Conservation (phyloP, 2,797 vertebrate species). For the Pachyuromys duprasi region DNA sequence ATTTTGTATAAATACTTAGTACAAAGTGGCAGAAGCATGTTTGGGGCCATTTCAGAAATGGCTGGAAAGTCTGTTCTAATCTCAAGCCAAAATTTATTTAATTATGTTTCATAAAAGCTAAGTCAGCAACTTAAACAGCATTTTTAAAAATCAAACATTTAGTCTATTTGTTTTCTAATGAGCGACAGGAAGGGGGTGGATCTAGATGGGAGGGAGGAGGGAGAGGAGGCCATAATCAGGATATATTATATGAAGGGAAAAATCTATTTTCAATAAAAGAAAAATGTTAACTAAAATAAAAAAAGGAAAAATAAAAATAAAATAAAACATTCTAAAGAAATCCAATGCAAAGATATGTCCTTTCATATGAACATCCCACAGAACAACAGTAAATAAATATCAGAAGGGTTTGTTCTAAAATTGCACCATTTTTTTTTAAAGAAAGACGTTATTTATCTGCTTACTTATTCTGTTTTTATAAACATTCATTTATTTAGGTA, state of each 20-base stretch:
- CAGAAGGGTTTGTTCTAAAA: neutral
- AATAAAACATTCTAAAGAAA: neutral
- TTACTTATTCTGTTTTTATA: too few species aligned
- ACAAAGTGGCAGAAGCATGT: neutral
- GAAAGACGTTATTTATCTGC: too few species aligned
- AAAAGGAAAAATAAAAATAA: neutral
- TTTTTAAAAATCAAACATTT: neutral
- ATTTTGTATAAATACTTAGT: neutral
- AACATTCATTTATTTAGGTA: too few species aligned
- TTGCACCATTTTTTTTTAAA: too few species aligned
- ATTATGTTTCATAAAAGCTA: neutral
- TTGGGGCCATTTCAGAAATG: constrained; percentile 13
- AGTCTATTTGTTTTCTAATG: neutral
- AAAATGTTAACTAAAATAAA: neutral
- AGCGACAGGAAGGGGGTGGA: neutral
- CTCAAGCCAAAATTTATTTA: neutral
- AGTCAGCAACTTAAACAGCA: constrained; percentile 9
- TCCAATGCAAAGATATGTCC: neutral
- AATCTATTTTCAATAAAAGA: neutral
- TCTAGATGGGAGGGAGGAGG: neutral
- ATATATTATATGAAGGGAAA: neutral
- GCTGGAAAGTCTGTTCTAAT: neutral
- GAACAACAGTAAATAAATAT: neutral
- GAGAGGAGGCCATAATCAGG: neutral
- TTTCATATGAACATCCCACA: too few species aligned